These are phyloP conservation scores for Drosophila navojoa DNA, from an alignment of 1,140 invertebrate genomes.

Conservation along the genomic window DNA sequence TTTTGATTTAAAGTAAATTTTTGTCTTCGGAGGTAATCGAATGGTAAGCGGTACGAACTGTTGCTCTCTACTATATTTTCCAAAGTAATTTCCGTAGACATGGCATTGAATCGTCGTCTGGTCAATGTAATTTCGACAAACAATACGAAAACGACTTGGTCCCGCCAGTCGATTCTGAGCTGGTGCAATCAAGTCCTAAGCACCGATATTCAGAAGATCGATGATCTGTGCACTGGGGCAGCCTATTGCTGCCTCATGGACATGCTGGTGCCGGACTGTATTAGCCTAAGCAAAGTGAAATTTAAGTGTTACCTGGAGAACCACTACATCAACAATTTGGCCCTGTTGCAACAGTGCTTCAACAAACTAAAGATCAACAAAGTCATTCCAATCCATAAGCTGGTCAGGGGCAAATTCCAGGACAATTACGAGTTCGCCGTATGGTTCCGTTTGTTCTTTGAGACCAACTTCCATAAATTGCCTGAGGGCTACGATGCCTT, in stretches of 20 bases:
- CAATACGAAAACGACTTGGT: constrained; percentile 77
- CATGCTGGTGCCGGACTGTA: constrained; percentile 96
- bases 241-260: constrained; percentile 99
- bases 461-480: constrained; percentile 86
- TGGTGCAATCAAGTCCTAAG: constrained; percentile 98
- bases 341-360: constrained; percentile 96
- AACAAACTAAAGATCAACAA: constrained; percentile 98
- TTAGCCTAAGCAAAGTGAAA: constrained; percentile 96
- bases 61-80: background rate
- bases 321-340: constrained; percentile 99
- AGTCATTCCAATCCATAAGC: constrained; percentile 92
- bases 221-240: constrained; percentile 96
- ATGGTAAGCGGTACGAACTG: background rate
- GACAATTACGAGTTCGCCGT: constrained; percentile 99
- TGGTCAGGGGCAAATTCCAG: constrained; percentile 96
- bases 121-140: constrained; percentile 11
- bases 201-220: constrained; percentile 96
- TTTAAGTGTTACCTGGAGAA: constrained; percentile 98
- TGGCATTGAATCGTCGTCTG: background rate
- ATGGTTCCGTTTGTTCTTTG: constrained; percentile 99
- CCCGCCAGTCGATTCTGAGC: constrained; percentile 97
- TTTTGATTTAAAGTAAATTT: too few relatives aligned
- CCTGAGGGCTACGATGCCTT: constrained; percentile 83
- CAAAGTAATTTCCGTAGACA: background rate
- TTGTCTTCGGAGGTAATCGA: background rate